These are phyloP conservation scores for Hoplostethus mediterraneus DNA, from an alignment of 2,797 vertebrate species.

Conservation along the genomic window DNA sequence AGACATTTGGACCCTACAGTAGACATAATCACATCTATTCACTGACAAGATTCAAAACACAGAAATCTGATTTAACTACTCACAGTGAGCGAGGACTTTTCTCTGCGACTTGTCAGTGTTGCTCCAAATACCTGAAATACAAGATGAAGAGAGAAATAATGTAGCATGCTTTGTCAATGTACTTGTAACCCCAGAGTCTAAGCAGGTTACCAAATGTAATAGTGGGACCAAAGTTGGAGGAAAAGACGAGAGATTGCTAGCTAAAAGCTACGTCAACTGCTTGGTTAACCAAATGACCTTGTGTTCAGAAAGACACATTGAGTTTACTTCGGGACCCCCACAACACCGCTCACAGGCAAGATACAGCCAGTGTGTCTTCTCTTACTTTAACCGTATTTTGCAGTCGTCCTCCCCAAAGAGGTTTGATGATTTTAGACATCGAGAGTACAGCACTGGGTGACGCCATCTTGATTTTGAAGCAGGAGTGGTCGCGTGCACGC, in stretches of 20 bases:
- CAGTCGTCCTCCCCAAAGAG: conserved; percentile 70
- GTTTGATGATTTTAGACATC: conserved; percentile 74
- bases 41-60: not conserved
- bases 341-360: not conserved
- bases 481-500: not conserved
- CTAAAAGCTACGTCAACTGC: not conserved
- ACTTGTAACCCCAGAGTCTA: not conserved
- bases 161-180: accelerated
- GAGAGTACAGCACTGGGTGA: conserved; percentile 65
- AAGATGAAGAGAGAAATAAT: not conserved
- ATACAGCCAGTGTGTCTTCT: accelerated
- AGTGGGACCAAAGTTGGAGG: not conserved
- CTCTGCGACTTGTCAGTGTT: conserved; percentile 67
- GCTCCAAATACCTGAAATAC: conserved; percentile 78
- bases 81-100: conserved; percentile 64
- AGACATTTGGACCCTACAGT: no score
- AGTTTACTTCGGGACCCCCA: not conserved
- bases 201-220: not conserved
- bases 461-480: conserved; percentile 78
- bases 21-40: no score
- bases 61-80: conserved; percentile 46
- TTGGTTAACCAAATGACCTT: conserved; percentile 68
- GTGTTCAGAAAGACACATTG: conserved; percentile 8
- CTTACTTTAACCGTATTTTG: conserved; percentile 81
- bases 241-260: not conserved